Percentiles rank a stretch among this genome's conserved stretches.
These are phyloP conservation scores for Daboia siamensis DNA, from an alignment of 2,113 vertebrate genomes.

Conservation along the genomic window DNA sequence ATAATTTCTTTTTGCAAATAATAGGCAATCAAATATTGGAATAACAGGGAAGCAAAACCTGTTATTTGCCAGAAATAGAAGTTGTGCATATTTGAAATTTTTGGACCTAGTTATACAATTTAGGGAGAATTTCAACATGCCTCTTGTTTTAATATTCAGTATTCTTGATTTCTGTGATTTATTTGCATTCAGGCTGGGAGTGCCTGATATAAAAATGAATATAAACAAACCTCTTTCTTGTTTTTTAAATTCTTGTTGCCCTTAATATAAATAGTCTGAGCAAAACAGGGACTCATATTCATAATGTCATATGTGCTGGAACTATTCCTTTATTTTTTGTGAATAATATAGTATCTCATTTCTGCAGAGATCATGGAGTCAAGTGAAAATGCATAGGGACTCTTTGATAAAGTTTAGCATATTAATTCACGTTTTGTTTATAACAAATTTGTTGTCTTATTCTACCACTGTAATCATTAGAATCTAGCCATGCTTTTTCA, in stretches of 20 bases:
- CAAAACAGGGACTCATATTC: neutral
- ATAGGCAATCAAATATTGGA: neutral
- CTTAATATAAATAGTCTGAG: neutral
- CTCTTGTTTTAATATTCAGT: slow-evolving; percentile 29
- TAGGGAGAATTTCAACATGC: slow-evolving; percentile 27
- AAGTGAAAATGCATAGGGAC: neutral
- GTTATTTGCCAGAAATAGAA: slow-evolving; percentile 29
- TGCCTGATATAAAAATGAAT: neutral
- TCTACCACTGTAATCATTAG: neutral
- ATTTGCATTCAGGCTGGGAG: neutral
- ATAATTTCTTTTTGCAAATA: slow-evolving; percentile 18
- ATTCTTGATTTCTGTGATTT: neutral
- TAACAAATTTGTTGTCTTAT: neutral
- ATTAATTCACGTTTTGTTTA: neutral
- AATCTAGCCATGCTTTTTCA: neutral
- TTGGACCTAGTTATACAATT: slow-evolving; percentile 1
- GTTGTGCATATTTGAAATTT: neutral
- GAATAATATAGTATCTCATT: neutral
- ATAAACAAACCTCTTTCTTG: neutral
- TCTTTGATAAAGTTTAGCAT: neutral
- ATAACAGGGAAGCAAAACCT: slow-evolving; percentile 14
- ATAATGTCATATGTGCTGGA: no score
- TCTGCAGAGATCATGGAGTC: neutral
- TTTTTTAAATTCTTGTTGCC: neutral
- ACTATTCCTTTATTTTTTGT: neutral